Evolutionary conservation across 2,113 vertebrate genomes (phyloP), one percentile per base, ranked within the genome.

Genomic region (Rallus limicola): DNA sequence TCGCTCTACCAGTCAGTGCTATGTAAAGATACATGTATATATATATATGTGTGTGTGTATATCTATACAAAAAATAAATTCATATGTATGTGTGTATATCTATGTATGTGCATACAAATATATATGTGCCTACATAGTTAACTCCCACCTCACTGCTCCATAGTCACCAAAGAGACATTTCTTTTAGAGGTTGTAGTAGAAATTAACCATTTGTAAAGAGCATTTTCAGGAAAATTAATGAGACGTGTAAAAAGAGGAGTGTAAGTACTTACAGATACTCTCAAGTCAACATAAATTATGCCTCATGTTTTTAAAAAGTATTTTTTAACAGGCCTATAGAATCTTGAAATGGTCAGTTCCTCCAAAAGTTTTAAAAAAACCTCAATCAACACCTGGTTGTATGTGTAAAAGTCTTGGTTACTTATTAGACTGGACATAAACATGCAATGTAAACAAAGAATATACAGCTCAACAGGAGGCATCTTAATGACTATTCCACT

Each of bases 21-120:
- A 26, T 13, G 20, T 31, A 78, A 78, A 33, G 90, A 69, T 75
- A 46, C 5, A 17, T 26, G 2, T 23, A 18, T 44, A 15, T 29
- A 0, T 33, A 2, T 53, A 2, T 67, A 4, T 33, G 2, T 33
- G 1, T 50, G 2, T 50, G 1, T 33, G 15, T 44, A 10, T 28
- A 6, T 12, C 7, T 34, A 5, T 20, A 9, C 12, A 4, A 38
- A 33, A 21, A 25, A 13, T 23, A 28, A 5, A 31, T 13, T 14
- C 15, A 19, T 33, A 12, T 15, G 3, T 56, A 7, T 58, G 5
- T 63, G 3, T 60, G 38, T 82, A 12, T 33, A 33, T 63, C 9
- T 28, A 0, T 31, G 4, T 34, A 8, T 18, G 1, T 36, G 5
- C 52, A 26, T 52, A 31, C 5, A 46, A 28, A 31, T 26, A 26